Evolutionary conservation across 1,140 invertebrate species (phyloP), one percentile per base, ranked within the genome.

Genomic region (Patella vulgata): DNA sequence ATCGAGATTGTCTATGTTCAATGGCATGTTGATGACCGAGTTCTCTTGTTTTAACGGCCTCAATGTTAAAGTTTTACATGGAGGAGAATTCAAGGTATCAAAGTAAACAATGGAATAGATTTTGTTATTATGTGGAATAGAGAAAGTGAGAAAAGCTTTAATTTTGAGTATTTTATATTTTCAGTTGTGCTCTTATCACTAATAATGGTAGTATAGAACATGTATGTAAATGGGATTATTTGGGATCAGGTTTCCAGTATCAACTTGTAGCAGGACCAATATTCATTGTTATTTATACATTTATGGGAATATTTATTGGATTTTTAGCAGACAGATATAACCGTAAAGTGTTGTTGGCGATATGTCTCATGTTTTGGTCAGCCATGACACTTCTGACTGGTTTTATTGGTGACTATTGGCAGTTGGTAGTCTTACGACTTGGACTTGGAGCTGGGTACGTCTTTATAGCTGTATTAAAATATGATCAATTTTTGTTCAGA

Each of bases 191-290:
- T 3, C 88, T 50, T 9, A 63, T 58, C 27, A 51, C 31, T 4
- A 81, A 86, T 6, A 74, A 68, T 33, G 84, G 87, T 70, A 74
- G 81, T 55, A 23, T 61, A 19, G n/a, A n/a, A n/a, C 66, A 80
- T 1, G 91, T 91, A 73, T 97, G 95, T 81, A 91, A 94, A 74
- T 96, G 93, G 93, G 91, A 92, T 77, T 95, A 95, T 86, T 95
- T 94, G 81, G 95, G 95, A 0, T 86, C 95, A 42, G 95, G 95
- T 1, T 85, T 95, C 31, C 92, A 95, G 73, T 96, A 96, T 83
- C 94, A 96, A 85, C 89, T 96, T 66, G 82, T 97, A 39, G 94
- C 94, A 0, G 95, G 95, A 0, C 95, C 95, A 0, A 91, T 91
- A 66, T 96, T 96, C 83, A 95, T 96, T 71, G 89, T 93, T 11